phyloP scores from a whole-genome alignment of 1,140 invertebrate genomes.

The Subanguina moxae region DNA sequence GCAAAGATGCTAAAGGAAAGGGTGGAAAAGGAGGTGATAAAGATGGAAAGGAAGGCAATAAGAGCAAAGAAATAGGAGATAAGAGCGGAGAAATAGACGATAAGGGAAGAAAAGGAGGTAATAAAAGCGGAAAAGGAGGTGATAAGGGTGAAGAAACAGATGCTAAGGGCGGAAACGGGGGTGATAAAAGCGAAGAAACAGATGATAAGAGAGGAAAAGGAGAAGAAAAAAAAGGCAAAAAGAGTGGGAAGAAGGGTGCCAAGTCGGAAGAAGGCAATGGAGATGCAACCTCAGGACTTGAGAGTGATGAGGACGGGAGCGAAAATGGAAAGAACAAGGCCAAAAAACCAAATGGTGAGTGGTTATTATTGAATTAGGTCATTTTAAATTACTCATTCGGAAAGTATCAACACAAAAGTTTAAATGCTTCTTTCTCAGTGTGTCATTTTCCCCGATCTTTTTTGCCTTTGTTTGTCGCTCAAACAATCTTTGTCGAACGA shows the following conservation, averaged over 20 bases:
- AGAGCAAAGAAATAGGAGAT: background rate
- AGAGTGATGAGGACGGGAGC: background rate
- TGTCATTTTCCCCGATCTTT: too few relatives aligned
- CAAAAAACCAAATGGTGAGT: background rate
- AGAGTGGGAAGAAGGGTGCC: background rate
- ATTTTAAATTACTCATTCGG: too few relatives aligned
- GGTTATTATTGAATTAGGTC: too few relatives aligned
- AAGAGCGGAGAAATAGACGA: conserved; percentile 14
- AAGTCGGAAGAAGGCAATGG: background rate
- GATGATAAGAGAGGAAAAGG: conserved; percentile 2
- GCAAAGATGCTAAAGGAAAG: conserved; percentile 10
- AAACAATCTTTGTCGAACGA: too few relatives aligned
- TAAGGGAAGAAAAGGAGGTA: background rate
- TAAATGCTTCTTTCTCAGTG: too few relatives aligned
- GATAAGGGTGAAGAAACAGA: background rate
- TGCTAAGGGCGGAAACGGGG: background rate
- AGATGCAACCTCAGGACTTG: background rate
- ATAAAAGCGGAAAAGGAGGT: conserved; percentile 8
- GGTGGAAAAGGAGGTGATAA: conserved; percentile 2
- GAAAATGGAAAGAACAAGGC: background rate
- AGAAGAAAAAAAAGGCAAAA: conserved; percentile 7
- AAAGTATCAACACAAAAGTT: too few relatives aligned
- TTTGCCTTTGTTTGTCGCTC: too few relatives aligned
- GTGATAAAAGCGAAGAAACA: background rate
- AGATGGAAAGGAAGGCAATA: conserved; percentile 14